Evolutionary conservation across 2,797 vertebrate species (phyloP), one percentile per base, ranked within the genome.

Genomic region (Anabacerthia variegaticeps): DNA sequence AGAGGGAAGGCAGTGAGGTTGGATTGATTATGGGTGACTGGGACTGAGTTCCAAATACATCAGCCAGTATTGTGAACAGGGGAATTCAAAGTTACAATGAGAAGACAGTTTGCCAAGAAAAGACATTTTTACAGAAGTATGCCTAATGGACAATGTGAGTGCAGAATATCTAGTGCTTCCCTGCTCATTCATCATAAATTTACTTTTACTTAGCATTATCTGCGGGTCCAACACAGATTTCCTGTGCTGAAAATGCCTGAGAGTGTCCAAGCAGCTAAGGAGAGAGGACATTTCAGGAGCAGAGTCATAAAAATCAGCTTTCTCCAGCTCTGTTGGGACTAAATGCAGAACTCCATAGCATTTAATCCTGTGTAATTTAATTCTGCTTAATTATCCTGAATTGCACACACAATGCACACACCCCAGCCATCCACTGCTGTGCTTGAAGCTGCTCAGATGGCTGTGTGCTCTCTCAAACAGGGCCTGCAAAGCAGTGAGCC

Each of bases 341-440:
- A 74, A 73, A 46, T 41, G 24, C 43, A 72, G 28, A 89, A 56
- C 22, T 72, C 41, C 9, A 7, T 41, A 18, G 17, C 58, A 58
- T 73, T 83, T 80, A 63, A 30, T 77, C 19, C 16, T 30, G 2
- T 24, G 27, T 55, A 28, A 73, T 85, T 85, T 54, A 61, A 36
- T 68, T 71, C 44, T 71, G 17, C 20, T 71, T 43, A 22, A 32
- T 65, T 75, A 77, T 61, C 55, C 48, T 66, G 63, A 77, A 67
- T 27, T 34, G 3, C 36, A 52, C 16, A n/a, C 4, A 5, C 28
- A 66, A 6, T 36, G 28, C 23, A 7, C 15, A 16, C 48, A 58
- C 7, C 44, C 11, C n/a, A 24, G 3, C 69, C 2, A 0, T 36
- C 22, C 3, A 0, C 51, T 69, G 14, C 58, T 55, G 2, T 14